Base-by-base conservation (phyloP, 2,797 vertebrate species). In the Siniperca undulata region DNA sequence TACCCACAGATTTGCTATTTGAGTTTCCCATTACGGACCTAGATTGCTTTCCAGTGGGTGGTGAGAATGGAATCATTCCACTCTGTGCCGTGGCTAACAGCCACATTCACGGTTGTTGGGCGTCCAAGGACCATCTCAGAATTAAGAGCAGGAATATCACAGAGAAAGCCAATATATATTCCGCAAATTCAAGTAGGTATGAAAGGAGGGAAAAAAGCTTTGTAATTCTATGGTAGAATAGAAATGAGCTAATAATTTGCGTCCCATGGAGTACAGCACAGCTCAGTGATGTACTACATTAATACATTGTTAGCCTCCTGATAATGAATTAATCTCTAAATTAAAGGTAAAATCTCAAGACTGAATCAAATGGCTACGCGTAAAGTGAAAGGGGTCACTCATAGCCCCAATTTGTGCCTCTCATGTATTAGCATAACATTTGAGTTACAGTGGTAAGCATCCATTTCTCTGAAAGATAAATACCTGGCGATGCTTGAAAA, bases 21-120 rank as follows among this genome's bases (percentile, higher is more conserved):
- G 86, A 91, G 72, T 92, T 94, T 94, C 86, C 89, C 91, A 93
- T 95, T 93, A 94, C 72, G 69, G 77, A 30, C 68, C 82, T 27
- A 92, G 92, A 94, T 94, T 94, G 93, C 90, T 93, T 93, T 93
- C 87, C 91, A 86, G 88, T 86, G 89, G 91, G 89, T 90, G 93
- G 88, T 38, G 74, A 85, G 84, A 90, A 90, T 73, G 89, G 85
- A 92, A 91, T 89, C 83, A 88, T 87, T 90, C 74, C 87, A 78
- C 84, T 84, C 77, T 56, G 82, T 20, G 87, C 85, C 68, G 79
- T 76, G 73, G 91, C 88, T 90, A 92, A 91, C 84, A 77, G 82
- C 85, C 80, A 68, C 75, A 66, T 93, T 91, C 90, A 92, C 72
- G 84, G 86, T 88, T 68, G 58, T 91, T 90, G 89, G 80, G 75